Percentiles rank a stretch among this genome's conserved stretches.
phyloP scores from a whole-genome alignment of 2,888 invertebrate species.

The Crioceris asparagi region DNA sequence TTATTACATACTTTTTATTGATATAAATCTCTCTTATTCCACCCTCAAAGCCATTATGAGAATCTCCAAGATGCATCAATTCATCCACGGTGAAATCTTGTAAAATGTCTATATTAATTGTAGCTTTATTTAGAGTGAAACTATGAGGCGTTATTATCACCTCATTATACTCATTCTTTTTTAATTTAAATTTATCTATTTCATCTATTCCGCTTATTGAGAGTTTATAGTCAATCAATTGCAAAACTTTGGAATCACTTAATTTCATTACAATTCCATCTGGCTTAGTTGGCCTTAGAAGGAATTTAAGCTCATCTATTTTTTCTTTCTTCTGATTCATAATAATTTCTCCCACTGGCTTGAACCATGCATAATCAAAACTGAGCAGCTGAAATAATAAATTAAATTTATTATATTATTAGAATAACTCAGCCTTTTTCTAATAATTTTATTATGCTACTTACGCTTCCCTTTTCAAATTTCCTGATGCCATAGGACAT shows the following conservation, averaged over 20 bases:
- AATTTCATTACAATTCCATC: slow-evolving; percentile 21
- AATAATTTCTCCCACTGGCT: slow-evolving; percentile 71
- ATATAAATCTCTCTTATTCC: slow-evolving; percentile 77
- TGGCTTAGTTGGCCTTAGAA: slow-evolving; percentile 18
- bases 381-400: slow-evolving; percentile 24
- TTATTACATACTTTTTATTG: slow-evolving; percentile 56
- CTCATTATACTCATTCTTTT: slow-evolving; percentile 14
- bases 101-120: no score
- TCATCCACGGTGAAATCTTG: slow-evolving; percentile 9
- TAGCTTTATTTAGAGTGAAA: no score
- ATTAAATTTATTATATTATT: no score
- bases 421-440: background rate
- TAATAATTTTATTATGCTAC: no score
- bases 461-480: no score
- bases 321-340: slow-evolving; percentile 48
- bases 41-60: slow-evolving; percentile 46
- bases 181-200: background rate
- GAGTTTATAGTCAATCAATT: background rate
- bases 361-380: slow-evolving; percentile 58
- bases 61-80: slow-evolving; percentile 14
- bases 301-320: slow-evolving; percentile 18
- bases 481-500: background rate
- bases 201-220: slow-evolving; percentile 1
- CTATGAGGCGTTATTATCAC: no score
- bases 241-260: slow-evolving; percentile 10